Evolutionary conservation across 2,113 vertebrate genomes (phyloP), one percentile per base, ranked within the genome.

Genomic region (Pseudolaguvia tuberculata): DNA sequence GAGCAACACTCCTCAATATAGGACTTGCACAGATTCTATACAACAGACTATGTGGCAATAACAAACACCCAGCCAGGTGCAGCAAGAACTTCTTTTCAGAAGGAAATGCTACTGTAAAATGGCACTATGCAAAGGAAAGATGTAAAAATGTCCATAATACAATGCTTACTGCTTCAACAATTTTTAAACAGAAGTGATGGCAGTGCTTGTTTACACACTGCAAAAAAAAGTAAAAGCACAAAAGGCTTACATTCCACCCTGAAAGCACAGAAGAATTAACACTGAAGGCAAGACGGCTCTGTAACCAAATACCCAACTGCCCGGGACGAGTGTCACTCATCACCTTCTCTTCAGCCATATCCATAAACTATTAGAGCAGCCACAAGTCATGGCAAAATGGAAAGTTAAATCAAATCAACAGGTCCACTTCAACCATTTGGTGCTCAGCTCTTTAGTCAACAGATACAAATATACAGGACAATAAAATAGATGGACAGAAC

Each of bases 1-100:
- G 86, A 83, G 77, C 79, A 77, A 83, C 82, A 80, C 85, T 82
- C 78, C 82, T 74, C 53, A 69, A 78, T 70, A 76, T 55, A 80
- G 72, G 73, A 78, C 76, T 68, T 68, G 70, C 72, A 77, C 72
- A 73, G 61, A 59, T 58, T 66, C 76, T 73, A 76, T 76, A 70
- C 73, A 76, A 73, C 73, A 72, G 45, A 52, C 68, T 52, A 78
- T 72, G 75, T 51, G 59, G 69, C 20, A 52, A 59, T 72, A 78
- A 80, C 18, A 71, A 68, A 80, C 70, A 73, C 58, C 39, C 6
- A 57, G 67, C 67, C 67, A 13, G 23, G 47, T 70, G 23, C n/a
- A 35, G 67, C 52, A 50, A 74, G 50, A 75, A 70, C 55, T 53
- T 75, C 61, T 55, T 53, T 47, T 63, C 29, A 63, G 48, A 76